phyloP scores from a whole-genome alignment of 53 echinoderm and acorn worm genomes.

The Pentamera pediparva region DNA sequence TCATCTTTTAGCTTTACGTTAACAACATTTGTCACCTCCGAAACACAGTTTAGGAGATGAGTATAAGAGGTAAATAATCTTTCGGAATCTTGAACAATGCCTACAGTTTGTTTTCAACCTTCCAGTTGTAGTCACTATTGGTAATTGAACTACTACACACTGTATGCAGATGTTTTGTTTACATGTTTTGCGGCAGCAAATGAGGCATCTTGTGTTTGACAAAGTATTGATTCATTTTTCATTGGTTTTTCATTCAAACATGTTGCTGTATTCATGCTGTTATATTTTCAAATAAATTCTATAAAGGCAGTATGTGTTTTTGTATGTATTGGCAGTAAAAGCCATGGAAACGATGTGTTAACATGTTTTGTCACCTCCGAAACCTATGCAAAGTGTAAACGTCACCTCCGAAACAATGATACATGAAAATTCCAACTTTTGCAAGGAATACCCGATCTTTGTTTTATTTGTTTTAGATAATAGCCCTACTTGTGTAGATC shows the following conservation, averaged over 20 bases:
- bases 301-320: neutral
- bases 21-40: too few species aligned
- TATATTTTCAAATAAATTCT: neutral
- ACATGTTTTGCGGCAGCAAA: too few species aligned
- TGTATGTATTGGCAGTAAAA: neutral
- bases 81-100: too few species aligned
- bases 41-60: too few species aligned
- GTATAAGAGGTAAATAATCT: too few species aligned
- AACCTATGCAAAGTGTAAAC: neutral
- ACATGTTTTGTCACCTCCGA: constrained; percentile 3
- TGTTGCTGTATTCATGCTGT: neutral
- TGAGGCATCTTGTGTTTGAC: too few species aligned
- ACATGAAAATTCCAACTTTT: neutral
- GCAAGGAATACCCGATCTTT: neutral
- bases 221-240: too few species aligned
- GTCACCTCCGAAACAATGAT: neutral
- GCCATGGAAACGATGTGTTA: neutral
- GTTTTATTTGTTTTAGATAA: neutral
- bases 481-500: neutral
- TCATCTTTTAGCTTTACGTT: too few species aligned
- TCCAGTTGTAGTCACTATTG: too few species aligned
- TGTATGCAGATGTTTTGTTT: too few species aligned
- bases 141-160: too few species aligned
- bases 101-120: too few species aligned
- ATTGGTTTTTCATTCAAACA: neutral